Evolutionary conservation across 1,140 invertebrate genomes (phyloP).

Genomic region (Ephestia elutella): DNA sequence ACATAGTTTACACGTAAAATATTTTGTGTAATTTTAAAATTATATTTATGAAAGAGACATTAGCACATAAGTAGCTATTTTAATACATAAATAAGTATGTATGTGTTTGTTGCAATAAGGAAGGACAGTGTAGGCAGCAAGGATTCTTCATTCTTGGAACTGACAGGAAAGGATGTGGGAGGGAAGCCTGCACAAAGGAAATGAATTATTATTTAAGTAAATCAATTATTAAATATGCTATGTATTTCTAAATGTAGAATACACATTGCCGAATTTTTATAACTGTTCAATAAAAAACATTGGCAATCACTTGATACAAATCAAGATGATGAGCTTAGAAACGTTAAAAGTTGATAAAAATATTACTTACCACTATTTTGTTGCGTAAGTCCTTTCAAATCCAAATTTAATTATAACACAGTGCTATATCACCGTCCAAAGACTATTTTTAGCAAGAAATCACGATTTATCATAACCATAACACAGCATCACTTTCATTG

Average conservation of each 20-base stretch:
- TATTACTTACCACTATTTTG: background rate
- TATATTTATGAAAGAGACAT: too few relatives aligned
- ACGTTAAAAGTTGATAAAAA: background rate
- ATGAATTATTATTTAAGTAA: background rate
- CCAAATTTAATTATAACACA: background rate
- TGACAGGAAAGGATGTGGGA: background rate
- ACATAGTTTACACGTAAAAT: too few relatives aligned
- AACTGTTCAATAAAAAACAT: background rate
- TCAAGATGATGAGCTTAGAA: too few relatives aligned
- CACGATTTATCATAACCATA: slow-evolving; percentile 1
- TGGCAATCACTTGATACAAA: too few relatives aligned
- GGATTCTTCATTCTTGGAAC: background rate
- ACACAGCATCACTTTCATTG: slow-evolving; percentile 3
- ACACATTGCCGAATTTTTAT: background rate
- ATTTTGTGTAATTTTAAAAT: too few relatives aligned
- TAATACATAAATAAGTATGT: too few relatives aligned
- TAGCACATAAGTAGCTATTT: too few relatives aligned
- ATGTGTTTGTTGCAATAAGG: background rate
- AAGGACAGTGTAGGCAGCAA: background rate
- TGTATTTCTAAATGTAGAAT: too few relatives aligned
- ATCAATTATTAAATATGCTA: background rate
- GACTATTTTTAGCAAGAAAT: background rate
- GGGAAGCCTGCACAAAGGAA: background rate
- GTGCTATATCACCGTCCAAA: background rate
- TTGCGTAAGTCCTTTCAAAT: background rate